Percentiles rank a stretch among this genome's conserved stretches.
phyloP scores from a whole-genome alignment of 2,797 vertebrate species.

The Rhinatrema bivittatum region DNA sequence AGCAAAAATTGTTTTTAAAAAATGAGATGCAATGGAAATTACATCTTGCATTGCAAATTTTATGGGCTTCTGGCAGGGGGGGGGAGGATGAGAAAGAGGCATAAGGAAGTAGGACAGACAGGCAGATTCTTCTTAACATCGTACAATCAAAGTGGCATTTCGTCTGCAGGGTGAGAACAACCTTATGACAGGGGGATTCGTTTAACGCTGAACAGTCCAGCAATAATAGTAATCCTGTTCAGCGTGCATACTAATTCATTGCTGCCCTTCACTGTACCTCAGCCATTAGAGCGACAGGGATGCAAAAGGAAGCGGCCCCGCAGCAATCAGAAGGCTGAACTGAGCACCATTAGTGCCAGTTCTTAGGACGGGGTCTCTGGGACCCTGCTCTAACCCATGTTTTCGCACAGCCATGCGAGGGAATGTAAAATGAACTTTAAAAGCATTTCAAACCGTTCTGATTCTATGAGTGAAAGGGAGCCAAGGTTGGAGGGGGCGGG shows the following conservation, averaged over 20 bases:
- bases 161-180: constrained; percentile 22
- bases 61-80: background rate
- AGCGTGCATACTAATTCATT: constrained; percentile 38
- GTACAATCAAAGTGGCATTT: constrained; percentile 25
- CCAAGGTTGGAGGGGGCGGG: no score
- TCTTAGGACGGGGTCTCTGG: constrained; percentile 12
- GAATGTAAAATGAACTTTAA: background rate
- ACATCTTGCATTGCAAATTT: no score
- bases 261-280: constrained; percentile 33
- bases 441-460: background rate
- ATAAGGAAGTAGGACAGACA: constrained; percentile 2
- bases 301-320: constrained; percentile 26
- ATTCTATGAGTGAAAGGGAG: no score
- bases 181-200: constrained; percentile 32
- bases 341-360: constrained; percentile 19
- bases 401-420: background rate
- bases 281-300: constrained; percentile 33
- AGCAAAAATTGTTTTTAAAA: no score
- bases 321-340: constrained; percentile 12
- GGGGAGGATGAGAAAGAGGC: background rate
- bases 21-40: no score
- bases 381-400: constrained; percentile 11
- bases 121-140: constrained; percentile 11
- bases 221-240: constrained; percentile 38
- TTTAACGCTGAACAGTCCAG: constrained; percentile 30